These are phyloP conservation scores for Microdon myrmicae DNA, from an alignment of 2,888 invertebrate species.

Conservation along the genomic window DNA sequence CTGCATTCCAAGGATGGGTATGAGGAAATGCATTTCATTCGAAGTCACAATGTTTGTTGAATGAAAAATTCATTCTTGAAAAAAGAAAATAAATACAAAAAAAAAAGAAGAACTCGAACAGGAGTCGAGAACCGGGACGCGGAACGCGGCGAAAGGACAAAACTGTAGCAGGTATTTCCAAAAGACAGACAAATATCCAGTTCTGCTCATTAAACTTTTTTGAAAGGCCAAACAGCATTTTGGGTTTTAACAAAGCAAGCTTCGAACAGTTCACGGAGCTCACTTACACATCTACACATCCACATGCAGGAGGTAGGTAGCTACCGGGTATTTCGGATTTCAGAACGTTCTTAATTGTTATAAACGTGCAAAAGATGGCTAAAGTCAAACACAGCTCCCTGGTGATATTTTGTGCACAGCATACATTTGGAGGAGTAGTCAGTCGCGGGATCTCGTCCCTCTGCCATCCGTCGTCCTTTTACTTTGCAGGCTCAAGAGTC, in stretches of 20 bases:
- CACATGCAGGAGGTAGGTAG: neutral
- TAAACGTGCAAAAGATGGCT: slow-evolving; percentile 51
- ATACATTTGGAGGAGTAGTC: slow-evolving; percentile 17
- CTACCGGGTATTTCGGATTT: slow-evolving; percentile 41
- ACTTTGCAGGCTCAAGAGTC: no score
- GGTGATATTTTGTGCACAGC: slow-evolving; percentile 32
- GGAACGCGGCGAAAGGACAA: no score
- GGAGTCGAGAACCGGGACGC: slow-evolving; percentile 7
- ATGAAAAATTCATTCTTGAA: slow-evolving; percentile 42
- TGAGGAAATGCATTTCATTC: no score
- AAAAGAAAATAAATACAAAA: slow-evolving; percentile 46
- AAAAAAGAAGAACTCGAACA: neutral
- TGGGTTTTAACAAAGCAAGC: slow-evolving; percentile 40
- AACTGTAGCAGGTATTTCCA: neutral
- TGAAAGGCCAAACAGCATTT: slow-evolving; percentile 49
- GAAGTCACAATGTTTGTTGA: slow-evolving; percentile 43
- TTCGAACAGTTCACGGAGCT: slow-evolving; percentile 9
- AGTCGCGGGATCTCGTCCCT: slow-evolving; percentile 14
- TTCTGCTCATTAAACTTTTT: slow-evolving; percentile 53
- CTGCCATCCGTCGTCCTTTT: slow-evolving; percentile 30
- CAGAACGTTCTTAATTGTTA: slow-evolving; percentile 50
- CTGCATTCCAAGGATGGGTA: no score
- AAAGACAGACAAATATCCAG: slow-evolving; percentile 44
- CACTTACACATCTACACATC: slow-evolving; percentile 7
- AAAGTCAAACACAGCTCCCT: slow-evolving; percentile 49